Evolutionary conservation across 2,113 vertebrate species (phyloP), one percentile per base, ranked within the genome.

Genomic region (Triplophysa tibetana): DNA sequence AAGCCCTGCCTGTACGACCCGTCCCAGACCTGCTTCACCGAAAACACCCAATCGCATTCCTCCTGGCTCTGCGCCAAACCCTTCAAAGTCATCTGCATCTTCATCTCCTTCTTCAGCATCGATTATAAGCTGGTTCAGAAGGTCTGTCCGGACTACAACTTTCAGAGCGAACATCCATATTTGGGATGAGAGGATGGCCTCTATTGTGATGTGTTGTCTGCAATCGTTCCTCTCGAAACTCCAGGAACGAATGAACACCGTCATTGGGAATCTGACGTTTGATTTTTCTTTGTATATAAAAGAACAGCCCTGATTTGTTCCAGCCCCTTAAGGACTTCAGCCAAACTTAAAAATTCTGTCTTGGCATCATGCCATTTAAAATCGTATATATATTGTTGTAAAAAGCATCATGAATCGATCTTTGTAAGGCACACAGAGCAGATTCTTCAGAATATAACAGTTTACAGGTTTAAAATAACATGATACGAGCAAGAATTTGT

Each of bases 121-220:
- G 97, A 99, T 87, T 99, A 99, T 92, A 98, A 98, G 95, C 92
- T 99, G 87, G 97, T 99, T 82, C 97, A 99, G 89, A 99, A 99
- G 90, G 97, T 99, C 85, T 99, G 98, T 82, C 98, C 98, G 60
- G 98, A 99, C 89, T 97, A 99, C 91, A 99, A 98, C 92, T 99
- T 98, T 92, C 97, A 99, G 93, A 97, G 94, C 21, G 98, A 99
- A 77, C 94, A 95, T 72, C 97, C 97, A 52, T 98, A 98, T 79
- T 94, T 98, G 0, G 97, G 96, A 82, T 98, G 93, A 93, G 67
- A 21, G 21, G 41, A 16, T 77, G 24, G 24, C 33, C 60, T 58
- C 70, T 78, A 58, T 79, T 79, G 72, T 70, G 70, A 23, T 65
- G 77, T 80, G 33, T 84, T 72, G 50, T 66, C 16, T 19, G 8